Conservation (phyloP, 2,888 invertebrate species). For the Macroteleia sp. region DNA sequence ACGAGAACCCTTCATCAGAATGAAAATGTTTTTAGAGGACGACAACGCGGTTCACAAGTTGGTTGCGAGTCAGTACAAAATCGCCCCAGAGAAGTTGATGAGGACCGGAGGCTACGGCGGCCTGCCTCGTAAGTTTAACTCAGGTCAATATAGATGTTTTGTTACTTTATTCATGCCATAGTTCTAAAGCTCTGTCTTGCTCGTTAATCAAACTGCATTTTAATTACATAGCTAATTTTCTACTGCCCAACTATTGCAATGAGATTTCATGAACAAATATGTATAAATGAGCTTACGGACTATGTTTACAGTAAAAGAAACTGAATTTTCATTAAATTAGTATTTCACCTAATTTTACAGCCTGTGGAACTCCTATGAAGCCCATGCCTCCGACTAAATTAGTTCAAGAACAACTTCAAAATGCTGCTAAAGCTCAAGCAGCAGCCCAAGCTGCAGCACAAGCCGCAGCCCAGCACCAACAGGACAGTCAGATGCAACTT, state of each 20-base stretch:
- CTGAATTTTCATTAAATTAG: conserved; percentile 5
- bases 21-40: conserved; percentile 99
- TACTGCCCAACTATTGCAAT: conserved; percentile 3
- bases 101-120: conserved; percentile 97
- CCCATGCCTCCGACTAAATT: conserved; percentile 93
- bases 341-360: conserved; percentile 76
- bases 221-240: conserved; percentile 3
- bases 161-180: conserved; percentile 76
- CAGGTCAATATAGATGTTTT: conserved; percentile 84
- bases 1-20: conserved; percentile 97
- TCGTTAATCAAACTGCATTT: conserved; percentile 47
- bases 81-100: conserved; percentile 98
- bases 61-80: conserved; percentile 98
- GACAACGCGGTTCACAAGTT: conserved; percentile 97
- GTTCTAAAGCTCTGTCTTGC: conserved; percentile 70
- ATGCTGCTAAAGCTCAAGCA: conserved; percentile 81
- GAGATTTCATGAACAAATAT: neutral
- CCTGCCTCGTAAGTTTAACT: conserved; percentile 89
- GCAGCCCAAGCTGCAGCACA: conserved; percentile 81
- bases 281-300: conserved; percentile 63
- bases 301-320: conserved; percentile 21
- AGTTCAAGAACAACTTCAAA: conserved; percentile 85
- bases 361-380: conserved; percentile 87
- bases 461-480: conserved; percentile 80
- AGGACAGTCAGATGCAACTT: conserved; percentile 80